These are phyloP conservation scores for Ashinkailepas kermadecensis DNA, from an alignment of 2,888 invertebrate species.

Conservation along the genomic window DNA sequence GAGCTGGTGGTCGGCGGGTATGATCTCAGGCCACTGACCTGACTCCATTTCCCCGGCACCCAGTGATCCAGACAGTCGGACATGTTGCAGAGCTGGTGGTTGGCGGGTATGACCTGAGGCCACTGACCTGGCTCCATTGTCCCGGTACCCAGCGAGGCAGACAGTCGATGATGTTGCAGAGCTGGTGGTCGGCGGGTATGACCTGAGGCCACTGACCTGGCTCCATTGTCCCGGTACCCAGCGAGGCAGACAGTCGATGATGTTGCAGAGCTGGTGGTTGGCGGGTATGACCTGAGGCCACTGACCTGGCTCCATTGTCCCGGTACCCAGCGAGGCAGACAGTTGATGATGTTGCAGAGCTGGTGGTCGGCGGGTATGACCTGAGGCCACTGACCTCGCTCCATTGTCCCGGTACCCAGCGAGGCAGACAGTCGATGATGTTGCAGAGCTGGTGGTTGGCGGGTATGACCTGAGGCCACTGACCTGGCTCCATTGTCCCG, in stretches of 20 bases:
- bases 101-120: too few species aligned
- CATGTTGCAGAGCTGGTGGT: slow-evolving; percentile 84
- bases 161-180: slow-evolving; percentile 88
- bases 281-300: too few species aligned
- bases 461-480: slow-evolving; percentile 40
- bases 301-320: too few species aligned
- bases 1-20: too few species aligned
- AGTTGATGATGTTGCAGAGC: too few species aligned
- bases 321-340: slow-evolving; percentile 55
- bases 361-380: too few species aligned
- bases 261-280: too few species aligned
- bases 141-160: slow-evolving; percentile 81
- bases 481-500: slow-evolving; percentile 74
- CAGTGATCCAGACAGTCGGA: slow-evolving; percentile 86
- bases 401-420: too few species aligned
- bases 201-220: slow-evolving; percentile 52
- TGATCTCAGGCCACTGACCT: slow-evolving; percentile 42
- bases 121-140: slow-evolving; percentile 66
- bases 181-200: slow-evolving; percentile 80
- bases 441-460: too few species aligned
- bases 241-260: slow-evolving; percentile 80
- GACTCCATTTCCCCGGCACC: slow-evolving; percentile 80
- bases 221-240: slow-evolving; percentile 87
- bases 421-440: too few species aligned
- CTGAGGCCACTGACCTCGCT: too few species aligned